Evolutionary conservation across 2,888 invertebrate genomes (phyloP).

Genomic region (Leptopterna dolabrata): DNA sequence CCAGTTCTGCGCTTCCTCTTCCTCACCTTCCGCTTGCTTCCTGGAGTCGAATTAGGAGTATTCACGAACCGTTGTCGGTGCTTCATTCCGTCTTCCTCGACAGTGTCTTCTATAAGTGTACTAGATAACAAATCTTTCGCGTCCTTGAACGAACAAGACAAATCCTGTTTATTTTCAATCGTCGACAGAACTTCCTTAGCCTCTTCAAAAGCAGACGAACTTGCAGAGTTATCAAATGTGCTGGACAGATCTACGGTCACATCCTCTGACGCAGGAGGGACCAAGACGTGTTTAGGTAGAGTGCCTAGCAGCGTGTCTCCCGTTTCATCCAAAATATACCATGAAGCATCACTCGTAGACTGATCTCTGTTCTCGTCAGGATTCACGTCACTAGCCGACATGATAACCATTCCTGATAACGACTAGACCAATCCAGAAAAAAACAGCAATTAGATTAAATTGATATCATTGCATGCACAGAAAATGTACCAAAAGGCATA

Average conservation of each 20-base stretch:
- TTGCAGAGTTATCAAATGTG: neutral
- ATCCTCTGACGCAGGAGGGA: neutral
- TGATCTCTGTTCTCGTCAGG: neutral
- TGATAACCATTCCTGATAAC: neutral
- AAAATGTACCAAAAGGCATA: neutral
- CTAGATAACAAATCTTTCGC: neutral
- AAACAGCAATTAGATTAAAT: neutral
- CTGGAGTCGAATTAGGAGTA: neutral
- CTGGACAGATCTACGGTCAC: neutral
- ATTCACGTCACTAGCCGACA: neutral
- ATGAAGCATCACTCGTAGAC: neutral
- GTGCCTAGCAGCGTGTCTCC: neutral
- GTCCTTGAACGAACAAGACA: neutral
- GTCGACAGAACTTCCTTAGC: neutral
- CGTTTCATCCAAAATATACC: slow-evolving; percentile 20
- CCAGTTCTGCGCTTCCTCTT: neutral
- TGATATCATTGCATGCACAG: neutral
- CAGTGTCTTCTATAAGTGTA: neutral
- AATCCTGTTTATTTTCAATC: neutral
- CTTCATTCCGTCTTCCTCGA: neutral
- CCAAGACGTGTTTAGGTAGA: neutral
- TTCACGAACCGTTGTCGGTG: neutral
- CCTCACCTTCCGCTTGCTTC: neutral
- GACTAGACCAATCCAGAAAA: neutral
- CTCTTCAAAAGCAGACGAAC: neutral